Percentiles rank a stretch among this genome's conserved stretches.
Evolutionary conservation across 2,113 vertebrate genomes (phyloP).

Genomic region (Saccopteryx leptura): DNA sequence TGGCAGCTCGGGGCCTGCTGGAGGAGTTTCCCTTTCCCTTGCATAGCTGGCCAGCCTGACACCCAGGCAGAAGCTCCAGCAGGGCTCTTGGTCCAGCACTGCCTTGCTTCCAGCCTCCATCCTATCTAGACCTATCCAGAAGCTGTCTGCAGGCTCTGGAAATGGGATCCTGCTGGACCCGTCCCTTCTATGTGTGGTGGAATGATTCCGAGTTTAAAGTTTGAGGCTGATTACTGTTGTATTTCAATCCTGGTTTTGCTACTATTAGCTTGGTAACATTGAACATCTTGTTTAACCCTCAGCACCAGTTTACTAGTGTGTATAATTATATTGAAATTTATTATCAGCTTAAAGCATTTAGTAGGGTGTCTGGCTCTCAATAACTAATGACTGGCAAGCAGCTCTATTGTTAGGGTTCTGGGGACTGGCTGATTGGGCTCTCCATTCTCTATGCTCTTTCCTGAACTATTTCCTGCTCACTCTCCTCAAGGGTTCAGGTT

Average conservation of each 20-base stretch:
- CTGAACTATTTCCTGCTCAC: background rate
- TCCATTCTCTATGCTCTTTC: background rate
- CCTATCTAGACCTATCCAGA: no score
- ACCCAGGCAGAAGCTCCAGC: background rate
- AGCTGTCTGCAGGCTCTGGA: background rate
- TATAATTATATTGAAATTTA: background rate
- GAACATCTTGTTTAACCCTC: background rate
- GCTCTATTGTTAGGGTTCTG: background rate
- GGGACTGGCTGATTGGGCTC: background rate
- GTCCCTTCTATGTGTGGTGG: background rate
- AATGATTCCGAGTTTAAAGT: background rate
- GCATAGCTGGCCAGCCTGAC: background rate
- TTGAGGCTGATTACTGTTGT: background rate
- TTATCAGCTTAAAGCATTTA: background rate
- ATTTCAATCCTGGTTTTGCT: background rate
- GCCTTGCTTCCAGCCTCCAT: background rate
- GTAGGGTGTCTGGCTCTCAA: background rate
- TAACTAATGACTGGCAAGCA: background rate
- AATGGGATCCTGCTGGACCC: background rate
- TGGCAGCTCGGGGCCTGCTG: conserved; percentile 23
- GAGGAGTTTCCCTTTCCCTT: background rate
- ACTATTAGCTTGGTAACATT: background rate
- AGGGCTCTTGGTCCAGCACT: background rate
- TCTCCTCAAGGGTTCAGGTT: background rate
- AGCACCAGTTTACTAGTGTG: background rate